These are phyloP conservation scores for Crax fasciolata DNA, from an alignment of 2,797 vertebrate genomes.

Conservation along the genomic window DNA sequence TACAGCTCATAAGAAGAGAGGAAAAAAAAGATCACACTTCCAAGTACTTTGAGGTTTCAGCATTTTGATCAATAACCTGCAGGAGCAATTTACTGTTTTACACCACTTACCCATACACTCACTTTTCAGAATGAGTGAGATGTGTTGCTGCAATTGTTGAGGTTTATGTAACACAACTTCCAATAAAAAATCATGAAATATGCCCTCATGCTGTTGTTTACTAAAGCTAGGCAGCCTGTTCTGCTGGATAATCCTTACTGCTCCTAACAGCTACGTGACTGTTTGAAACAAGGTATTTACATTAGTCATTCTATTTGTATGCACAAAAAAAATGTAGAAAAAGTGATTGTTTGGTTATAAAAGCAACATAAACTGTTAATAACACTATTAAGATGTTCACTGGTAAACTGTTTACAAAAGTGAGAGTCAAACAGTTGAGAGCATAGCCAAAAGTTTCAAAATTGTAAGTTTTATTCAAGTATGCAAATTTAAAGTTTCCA, in stretches of 20 bases:
- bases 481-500: background rate
- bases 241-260: background rate
- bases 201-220: background rate
- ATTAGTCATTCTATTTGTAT: background rate
- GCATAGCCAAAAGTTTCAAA: background rate
- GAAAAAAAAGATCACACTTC: background rate
- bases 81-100: constrained; percentile 61
- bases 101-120: constrained; percentile 32
- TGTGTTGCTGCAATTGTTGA: background rate
- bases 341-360: background rate
- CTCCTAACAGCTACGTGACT: background rate
- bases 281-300: background rate
- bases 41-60: constrained; percentile 33
- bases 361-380: background rate
- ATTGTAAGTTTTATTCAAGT: fast-evolving
- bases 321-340: background rate
- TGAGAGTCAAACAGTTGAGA: background rate
- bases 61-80: constrained; percentile 73
- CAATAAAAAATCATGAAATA: background rate
- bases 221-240: background rate
- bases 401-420: background rate
- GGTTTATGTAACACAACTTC: constrained; percentile 34
- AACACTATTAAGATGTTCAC: background rate
- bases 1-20: background rate
- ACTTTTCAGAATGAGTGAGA: constrained; percentile 54